These are phyloP conservation scores for Felis catus DNA, from an alignment of 2,113 vertebrate genomes.

Conservation along the genomic window F.catus_Fca126_mat1.0 CM031412.1:213214001-213214500, in stretches of 20 bases:
- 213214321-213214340: constrained; percentile 95
- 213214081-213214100: constrained; percentile 21
- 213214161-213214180: neutral
- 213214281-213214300: constrained; percentile 98
- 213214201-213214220: neutral
- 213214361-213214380: constrained; percentile 96
- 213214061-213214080: neutral
- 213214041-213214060: neutral
- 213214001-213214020: constrained; percentile 38
- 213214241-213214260: constrained; percentile 63
- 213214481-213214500: constrained; percentile 34
- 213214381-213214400: constrained; percentile 91
- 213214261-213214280: constrained; percentile 85
- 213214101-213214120: neutral
- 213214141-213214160: constrained; percentile 11
- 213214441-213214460: constrained; percentile 39
- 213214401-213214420: constrained; percentile 97
- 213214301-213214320: constrained; percentile 97
- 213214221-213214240: constrained; percentile 33
- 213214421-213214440: constrained; percentile 90
- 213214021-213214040: constrained; percentile 16
- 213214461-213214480: constrained; percentile 9
- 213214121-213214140: constrained; percentile 43
- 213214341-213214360: constrained; percentile 96
- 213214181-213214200: constrained; percentile 10